Percentiles rank a stretch among this genome's conserved stretches.
Conservation (phyloP, 2,888 invertebrate genomes). For the Athrips mouffetella region DNA sequence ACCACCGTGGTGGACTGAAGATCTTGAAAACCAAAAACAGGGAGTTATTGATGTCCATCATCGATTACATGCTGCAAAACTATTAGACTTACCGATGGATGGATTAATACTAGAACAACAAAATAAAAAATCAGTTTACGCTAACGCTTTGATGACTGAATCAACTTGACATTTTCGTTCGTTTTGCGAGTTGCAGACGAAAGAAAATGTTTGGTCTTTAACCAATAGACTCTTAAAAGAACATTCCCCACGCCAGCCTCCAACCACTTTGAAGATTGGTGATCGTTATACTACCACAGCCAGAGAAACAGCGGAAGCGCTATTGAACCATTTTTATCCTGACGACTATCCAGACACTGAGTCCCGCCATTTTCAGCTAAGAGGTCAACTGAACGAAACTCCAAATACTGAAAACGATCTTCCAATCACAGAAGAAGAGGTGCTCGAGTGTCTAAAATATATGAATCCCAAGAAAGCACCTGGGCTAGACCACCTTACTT, state of each 20-base stretch:
- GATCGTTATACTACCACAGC: constrained; percentile 8
- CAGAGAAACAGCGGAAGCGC: constrained; percentile 14
- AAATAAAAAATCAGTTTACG: not conserved
- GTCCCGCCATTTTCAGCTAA: too few relatives aligned
- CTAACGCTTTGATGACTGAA: not conserved
- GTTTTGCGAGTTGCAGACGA: constrained; percentile 17
- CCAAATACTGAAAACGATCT: not conserved
- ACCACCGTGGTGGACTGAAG: constrained; percentile 18
- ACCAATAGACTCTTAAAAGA: constrained; percentile 21
- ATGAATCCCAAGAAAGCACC: constrained; percentile 3
- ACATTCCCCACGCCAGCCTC: too few relatives aligned
- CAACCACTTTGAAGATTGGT: constrained; percentile 11
- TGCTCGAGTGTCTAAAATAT: not conserved
- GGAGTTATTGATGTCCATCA: constrained; percentile 10
- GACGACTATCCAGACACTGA: constrained; percentile 15
- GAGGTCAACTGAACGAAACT: too few relatives aligned
- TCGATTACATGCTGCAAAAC: not conserved
- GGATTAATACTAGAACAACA: too few relatives aligned
- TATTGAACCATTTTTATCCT: constrained; percentile 23
- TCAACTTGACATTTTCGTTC: constrained; percentile 18
- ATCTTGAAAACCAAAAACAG: constrained; percentile 10
- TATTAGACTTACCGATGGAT: not conserved
- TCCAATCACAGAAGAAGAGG: constrained; percentile 2
- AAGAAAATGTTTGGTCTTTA: constrained; percentile 24
- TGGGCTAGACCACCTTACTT: not conserved